Percentiles rank a stretch among this genome's conserved stretches.
phyloP scores from a whole-genome alignment of 2,797 vertebrate genomes.

The Rhinichthys osculus region DNA sequence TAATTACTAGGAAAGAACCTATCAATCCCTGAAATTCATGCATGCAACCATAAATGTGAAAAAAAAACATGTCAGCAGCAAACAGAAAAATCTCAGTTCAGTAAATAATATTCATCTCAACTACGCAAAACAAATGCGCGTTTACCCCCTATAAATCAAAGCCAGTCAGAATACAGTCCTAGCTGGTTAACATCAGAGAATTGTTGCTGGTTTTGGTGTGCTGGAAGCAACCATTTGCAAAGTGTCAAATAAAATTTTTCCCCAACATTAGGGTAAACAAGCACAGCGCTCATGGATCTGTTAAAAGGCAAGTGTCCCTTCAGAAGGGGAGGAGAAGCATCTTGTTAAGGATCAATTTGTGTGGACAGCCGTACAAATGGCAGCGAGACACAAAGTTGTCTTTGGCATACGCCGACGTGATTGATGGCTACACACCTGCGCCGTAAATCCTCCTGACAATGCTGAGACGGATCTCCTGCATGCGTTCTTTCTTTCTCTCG shows the following conservation, averaged over 20 bases:
- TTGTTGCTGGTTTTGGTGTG: slow-evolving; percentile 29
- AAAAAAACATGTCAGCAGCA: neutral
- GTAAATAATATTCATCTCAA: slow-evolving; percentile 30
- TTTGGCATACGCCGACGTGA: slow-evolving; percentile 78
- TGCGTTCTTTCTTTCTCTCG: slow-evolving; percentile 58
- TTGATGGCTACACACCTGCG: slow-evolving; percentile 79
- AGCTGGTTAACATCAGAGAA: slow-evolving; percentile 34
- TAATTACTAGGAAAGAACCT: neutral
- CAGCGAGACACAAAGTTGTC: slow-evolving; percentile 82
- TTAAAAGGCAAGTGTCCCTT: slow-evolving; percentile 63
- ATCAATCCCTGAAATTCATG: neutral
- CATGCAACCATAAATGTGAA: neutral
- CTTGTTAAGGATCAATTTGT: slow-evolving; percentile 84
- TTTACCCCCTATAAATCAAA: slow-evolving; percentile 41
- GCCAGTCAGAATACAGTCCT: slow-evolving; percentile 20
- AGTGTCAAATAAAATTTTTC: slow-evolving; percentile 58
- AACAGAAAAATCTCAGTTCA: slow-evolving; percentile 8
- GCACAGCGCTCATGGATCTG: slow-evolving; percentile 70
- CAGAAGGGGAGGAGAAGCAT: slow-evolving; percentile 67
- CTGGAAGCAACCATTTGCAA: slow-evolving; percentile 57
- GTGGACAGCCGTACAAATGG: slow-evolving; percentile 83
- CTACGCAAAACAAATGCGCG: neutral
- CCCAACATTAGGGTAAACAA: slow-evolving; percentile 59
- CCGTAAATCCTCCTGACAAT: slow-evolving; percentile 81
- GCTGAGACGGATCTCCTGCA: slow-evolving; percentile 75